phyloP scores from a whole-genome alignment of 2,113 vertebrate species.

The Equus quagga region DNA sequence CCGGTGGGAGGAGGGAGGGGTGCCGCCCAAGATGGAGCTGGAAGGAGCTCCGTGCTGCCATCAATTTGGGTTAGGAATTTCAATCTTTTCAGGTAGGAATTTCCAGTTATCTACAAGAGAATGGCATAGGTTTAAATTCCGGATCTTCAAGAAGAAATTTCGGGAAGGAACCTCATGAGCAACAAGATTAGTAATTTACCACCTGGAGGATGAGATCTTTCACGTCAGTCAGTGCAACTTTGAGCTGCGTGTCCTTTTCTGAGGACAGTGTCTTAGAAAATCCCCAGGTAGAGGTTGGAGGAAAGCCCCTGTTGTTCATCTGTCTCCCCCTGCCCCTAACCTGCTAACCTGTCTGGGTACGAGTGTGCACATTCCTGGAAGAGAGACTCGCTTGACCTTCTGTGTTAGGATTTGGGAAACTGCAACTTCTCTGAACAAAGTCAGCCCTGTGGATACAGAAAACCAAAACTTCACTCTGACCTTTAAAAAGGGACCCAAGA shows the following conservation, averaged over 20 bases:
- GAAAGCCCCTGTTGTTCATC: not conserved
- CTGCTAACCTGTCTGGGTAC: not conserved
- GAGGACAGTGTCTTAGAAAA: not conserved
- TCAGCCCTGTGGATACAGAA: not conserved
- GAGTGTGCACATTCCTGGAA: not conserved
- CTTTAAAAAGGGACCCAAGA: not conserved
- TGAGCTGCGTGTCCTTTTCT: not conserved
- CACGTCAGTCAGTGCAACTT: not conserved
- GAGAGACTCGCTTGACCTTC: not conserved
- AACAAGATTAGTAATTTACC: not conserved
- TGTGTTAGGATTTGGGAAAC: not conserved
- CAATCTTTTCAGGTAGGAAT: not conserved
- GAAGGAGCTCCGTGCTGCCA: not conserved
- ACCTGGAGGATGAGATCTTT: not conserved
- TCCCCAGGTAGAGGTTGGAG: not conserved
- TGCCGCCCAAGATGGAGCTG: not conserved
- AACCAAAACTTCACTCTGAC: not conserved
- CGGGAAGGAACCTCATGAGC: not conserved
- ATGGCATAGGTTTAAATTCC: not conserved
- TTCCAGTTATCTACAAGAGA: not conserved
- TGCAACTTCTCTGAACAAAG: not conserved
- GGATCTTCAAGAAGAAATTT: not conserved
- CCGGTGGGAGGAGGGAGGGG: not conserved
- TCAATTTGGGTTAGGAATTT: not conserved
- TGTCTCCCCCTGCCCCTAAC: not conserved